Evolutionary conservation across 2,113 vertebrate species (phyloP).

Genomic region (Vulpes lagopus): DNA sequence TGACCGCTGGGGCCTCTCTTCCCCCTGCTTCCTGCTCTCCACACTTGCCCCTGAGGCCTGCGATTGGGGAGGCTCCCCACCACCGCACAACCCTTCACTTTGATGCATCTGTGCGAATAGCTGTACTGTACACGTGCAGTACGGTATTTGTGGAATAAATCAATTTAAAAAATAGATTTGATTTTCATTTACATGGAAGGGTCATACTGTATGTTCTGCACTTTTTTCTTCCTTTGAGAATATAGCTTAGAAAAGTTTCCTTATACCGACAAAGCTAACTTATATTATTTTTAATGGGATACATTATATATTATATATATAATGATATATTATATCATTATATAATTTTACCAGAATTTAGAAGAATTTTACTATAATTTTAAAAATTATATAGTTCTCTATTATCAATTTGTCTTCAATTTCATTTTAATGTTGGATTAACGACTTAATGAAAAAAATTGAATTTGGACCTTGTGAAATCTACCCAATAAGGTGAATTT

Average conservation of each 20-base stretch:
- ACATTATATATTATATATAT: not conserved
- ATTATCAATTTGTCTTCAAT: not conserved
- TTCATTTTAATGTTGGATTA: not conserved
- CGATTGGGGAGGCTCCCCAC: too few relatives aligned
- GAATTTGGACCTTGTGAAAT: not conserved
- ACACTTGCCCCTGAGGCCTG: not conserved
- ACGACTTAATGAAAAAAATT: not conserved
- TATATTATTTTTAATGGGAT: not conserved
- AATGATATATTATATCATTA: not conserved
- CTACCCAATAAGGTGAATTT: not conserved
- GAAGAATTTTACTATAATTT: not conserved
- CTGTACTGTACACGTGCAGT: not conserved
- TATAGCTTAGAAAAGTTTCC: not conserved
- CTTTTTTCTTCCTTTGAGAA: not conserved
- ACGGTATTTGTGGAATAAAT: not conserved
- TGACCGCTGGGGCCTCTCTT: fast-evolving
- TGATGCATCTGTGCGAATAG: not conserved
- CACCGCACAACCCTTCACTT: not conserved
- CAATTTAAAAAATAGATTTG: not conserved
- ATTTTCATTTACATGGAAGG: not conserved
- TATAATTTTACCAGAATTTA: not conserved
- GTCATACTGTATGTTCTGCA: not conserved
- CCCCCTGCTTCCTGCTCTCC: too few relatives aligned
- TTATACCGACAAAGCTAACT: not conserved
- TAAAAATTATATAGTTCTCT: not conserved